Evolutionary conservation across 2,797 vertebrate species (phyloP).

Genomic region (Spinus olivaceus): DNA sequence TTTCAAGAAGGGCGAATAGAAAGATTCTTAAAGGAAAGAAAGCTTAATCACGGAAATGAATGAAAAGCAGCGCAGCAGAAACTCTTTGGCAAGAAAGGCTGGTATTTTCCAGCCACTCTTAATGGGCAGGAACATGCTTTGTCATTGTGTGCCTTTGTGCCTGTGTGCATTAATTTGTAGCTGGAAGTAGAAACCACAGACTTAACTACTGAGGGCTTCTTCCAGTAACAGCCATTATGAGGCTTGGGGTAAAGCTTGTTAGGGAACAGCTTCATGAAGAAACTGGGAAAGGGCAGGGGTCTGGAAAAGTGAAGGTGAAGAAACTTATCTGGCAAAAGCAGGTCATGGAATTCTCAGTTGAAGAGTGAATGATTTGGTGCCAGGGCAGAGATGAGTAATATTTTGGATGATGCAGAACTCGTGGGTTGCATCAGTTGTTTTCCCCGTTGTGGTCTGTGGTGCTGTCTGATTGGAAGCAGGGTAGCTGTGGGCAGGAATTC

Average conservation of each 20-base stretch:
- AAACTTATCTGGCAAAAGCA: not conserved
- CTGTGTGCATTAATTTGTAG: slow-evolving; percentile 1
- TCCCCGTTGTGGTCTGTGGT: not conserved
- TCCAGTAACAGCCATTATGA: slow-evolving; percentile 14
- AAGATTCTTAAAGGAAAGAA: slow-evolving; percentile 1
- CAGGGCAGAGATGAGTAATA: slow-evolving; percentile 34
- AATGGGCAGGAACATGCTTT: slow-evolving; percentile 14
- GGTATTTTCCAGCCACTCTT: slow-evolving; percentile 24
- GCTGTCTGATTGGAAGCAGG: not conserved
- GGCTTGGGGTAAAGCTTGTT: not conserved
- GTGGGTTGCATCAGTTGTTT: not conserved
- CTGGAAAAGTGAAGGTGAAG: not conserved
- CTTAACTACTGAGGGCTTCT: slow-evolving; percentile 5
- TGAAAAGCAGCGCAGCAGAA: not conserved
- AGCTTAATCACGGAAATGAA: slow-evolving; percentile 18
- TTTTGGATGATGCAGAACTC: not conserved
- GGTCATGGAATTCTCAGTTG: not conserved
- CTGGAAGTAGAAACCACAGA: slow-evolving; percentile 39
- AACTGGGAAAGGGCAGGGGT: not conserved
- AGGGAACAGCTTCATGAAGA: not conserved
- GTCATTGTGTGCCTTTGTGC: slow-evolving; percentile 29
- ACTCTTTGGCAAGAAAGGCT: not conserved
- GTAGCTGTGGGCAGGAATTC: not conserved
- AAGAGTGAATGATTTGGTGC: not conserved
- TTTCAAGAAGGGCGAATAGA: slow-evolving; percentile 2